These are phyloP conservation scores for Camponotus fellah DNA, from an alignment of 2,888 invertebrate genomes.

Conservation along the genomic window DNA sequence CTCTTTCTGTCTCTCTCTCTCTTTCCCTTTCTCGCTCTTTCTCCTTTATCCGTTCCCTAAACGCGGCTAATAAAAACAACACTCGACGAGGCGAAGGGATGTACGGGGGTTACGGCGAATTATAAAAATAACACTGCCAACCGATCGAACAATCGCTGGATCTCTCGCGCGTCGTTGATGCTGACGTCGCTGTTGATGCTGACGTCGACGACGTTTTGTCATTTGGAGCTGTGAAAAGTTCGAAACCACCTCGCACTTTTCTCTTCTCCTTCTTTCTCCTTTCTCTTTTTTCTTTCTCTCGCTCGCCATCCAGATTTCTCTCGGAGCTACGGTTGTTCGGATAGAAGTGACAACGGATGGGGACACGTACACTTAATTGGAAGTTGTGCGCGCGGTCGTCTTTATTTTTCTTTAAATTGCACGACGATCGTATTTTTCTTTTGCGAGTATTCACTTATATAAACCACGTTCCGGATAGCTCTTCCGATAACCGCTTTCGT, in stretches of 20 bases:
- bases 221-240: constrained; percentile 66
- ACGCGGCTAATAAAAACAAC: constrained; percentile 84
- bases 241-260: constrained; percentile 54
- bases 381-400: constrained; percentile 14
- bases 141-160: constrained; percentile 83
- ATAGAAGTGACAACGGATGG: constrained; percentile 12
- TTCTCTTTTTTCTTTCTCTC: constrained; percentile 17
- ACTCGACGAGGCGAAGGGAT: constrained; percentile 70
- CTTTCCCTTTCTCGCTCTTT: constrained; percentile 49
- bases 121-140: constrained; percentile 84
- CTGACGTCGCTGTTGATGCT: constrained; percentile 62
- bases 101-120: constrained; percentile 79
- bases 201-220: constrained; percentile 57
- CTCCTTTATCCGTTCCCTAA: constrained; percentile 74
- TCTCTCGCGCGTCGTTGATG: constrained; percentile 76
- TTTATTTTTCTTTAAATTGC: constrained; percentile 53
- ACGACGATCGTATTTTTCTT: constrained; percentile 31
- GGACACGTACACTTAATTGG: constrained; percentile 40
- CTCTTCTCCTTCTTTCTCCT: constrained; percentile 5
- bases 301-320: constrained; percentile 30
- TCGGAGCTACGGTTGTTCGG: neutral
- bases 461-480: constrained; percentile 36
- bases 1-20: constrained; percentile 40
- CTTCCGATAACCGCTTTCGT: constrained; percentile 41
- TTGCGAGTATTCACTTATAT: constrained; percentile 40